Conservation (phyloP, 2,888 invertebrate species). For the Stegana nigrithorax region DNA sequence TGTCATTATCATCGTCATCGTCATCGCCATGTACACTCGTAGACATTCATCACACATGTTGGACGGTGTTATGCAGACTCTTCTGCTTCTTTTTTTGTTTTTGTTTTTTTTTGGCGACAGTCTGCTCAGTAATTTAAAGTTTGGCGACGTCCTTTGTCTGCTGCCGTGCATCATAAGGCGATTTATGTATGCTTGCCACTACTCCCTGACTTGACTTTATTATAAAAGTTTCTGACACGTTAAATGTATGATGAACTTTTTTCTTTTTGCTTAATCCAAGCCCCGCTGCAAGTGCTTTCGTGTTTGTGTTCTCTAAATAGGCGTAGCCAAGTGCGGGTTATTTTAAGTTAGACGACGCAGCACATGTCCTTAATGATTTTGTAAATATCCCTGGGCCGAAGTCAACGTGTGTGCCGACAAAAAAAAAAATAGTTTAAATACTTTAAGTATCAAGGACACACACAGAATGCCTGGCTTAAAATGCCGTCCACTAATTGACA, state of each 20-base stretch:
- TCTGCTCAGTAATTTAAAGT: conserved; percentile 56
- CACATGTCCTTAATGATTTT: conserved; percentile 48
- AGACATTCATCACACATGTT: conserved; percentile 49
- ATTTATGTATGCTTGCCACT: neutral
- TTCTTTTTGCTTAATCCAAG: conserved; percentile 19
- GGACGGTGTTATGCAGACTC: conserved; percentile 9
- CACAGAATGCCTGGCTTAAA: no score
- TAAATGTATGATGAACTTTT: conserved; percentile 52
- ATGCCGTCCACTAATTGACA: conserved; percentile 54
- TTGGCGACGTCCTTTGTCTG: conserved; percentile 35
- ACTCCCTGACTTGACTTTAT: conserved; percentile 49
- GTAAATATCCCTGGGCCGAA: neutral
- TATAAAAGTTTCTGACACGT: conserved; percentile 59
- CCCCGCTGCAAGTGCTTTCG: neutral
- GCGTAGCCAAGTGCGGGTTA: no score
- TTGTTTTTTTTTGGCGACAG: conserved; percentile 35
- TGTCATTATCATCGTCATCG: neutral
- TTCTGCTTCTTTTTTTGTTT: neutral
- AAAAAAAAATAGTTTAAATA: conserved; percentile 38
- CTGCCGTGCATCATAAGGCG: neutral
- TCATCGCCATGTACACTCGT: neutral
- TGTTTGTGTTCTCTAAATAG: conserved; percentile 6
- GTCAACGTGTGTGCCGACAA: conserved; percentile 31
- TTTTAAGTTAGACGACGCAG: neutral
- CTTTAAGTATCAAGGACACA: neutral